phyloP scores from a whole-genome alignment of 2,797 vertebrate genomes.

The Mus spretus region DNA sequence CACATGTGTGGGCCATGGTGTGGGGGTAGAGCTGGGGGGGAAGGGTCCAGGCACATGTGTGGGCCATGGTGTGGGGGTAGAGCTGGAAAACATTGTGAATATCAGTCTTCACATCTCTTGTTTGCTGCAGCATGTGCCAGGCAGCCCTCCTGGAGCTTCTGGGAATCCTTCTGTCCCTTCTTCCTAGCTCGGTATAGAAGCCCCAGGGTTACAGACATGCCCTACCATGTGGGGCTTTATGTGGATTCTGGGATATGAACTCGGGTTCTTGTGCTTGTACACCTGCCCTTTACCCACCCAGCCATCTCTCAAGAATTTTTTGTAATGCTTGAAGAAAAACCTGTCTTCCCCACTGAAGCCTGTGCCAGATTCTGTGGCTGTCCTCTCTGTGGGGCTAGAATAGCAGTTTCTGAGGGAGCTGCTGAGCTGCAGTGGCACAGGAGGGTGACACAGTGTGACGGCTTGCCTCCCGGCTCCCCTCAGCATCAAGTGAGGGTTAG shows the following conservation, averaged over 20 bases:
- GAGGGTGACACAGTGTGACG: conserved; percentile 34
- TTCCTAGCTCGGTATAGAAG: background rate
- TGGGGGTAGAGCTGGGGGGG: background rate
- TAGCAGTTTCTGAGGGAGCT: conserved; percentile 29
- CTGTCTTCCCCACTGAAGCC: conserved; percentile 54
- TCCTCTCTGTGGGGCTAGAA: conserved; percentile 47
- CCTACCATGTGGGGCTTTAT: background rate
- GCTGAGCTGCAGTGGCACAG: background rate
- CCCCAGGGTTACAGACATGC: background rate
- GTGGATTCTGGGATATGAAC: background rate
- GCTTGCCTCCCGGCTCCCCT: background rate
- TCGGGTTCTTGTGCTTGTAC: background rate
- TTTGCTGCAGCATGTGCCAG: background rate
- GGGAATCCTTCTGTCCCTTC: background rate
- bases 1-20: too few species aligned
- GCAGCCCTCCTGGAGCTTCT: background rate
- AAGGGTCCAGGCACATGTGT: too few species aligned
- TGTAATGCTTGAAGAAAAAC: conserved; percentile 50
- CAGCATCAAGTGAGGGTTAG: background rate
- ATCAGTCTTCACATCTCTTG: background rate
- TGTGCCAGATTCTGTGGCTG: conserved; percentile 36
- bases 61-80: background rate
- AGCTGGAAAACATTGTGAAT: background rate
- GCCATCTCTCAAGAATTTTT: background rate
- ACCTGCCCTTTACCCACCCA: background rate